Evolutionary conservation across 2,888 invertebrate genomes (phyloP).

Genomic region (Hydropsyche betteni): DNA sequence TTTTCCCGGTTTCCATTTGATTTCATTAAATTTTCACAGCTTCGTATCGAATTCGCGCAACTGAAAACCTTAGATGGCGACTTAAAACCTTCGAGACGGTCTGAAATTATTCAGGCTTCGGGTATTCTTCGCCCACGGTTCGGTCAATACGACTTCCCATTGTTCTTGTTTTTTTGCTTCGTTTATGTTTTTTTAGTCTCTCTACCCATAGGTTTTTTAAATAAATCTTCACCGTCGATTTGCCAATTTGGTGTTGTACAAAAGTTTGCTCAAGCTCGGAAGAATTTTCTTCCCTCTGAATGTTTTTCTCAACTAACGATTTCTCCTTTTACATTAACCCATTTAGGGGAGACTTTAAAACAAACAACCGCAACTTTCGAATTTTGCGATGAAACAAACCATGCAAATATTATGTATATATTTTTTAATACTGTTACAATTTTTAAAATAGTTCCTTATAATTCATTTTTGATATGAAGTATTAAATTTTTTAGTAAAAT

Average conservation of each 20-base stretch:
- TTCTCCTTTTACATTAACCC: constrained; percentile 12
- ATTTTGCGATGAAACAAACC: no score
- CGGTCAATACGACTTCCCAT: background rate
- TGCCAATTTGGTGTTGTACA: constrained; percentile 16
- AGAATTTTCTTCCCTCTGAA: background rate
- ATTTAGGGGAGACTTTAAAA: constrained; percentile 9
- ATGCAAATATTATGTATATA: no score
- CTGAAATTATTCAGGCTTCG: background rate
- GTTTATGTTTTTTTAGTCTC: no score
- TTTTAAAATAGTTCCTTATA: no score
- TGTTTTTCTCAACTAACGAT: background rate
- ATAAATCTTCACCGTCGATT: constrained; percentile 23
- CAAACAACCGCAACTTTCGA: constrained; percentile 7
- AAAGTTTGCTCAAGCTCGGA: background rate
- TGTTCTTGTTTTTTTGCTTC: no score
- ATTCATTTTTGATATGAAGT: no score
- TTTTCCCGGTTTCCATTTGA: no score
- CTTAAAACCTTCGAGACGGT: background rate
- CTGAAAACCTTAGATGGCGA: background rate
- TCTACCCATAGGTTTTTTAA: background rate
- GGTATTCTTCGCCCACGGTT: background rate
- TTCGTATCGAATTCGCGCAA: no score
- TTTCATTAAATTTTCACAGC: no score
- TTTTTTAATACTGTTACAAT: no score
- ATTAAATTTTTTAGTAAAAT: no score